phyloP scores from a whole-genome alignment of 2,888 invertebrate species.

The Girardia tigrina region DNA sequence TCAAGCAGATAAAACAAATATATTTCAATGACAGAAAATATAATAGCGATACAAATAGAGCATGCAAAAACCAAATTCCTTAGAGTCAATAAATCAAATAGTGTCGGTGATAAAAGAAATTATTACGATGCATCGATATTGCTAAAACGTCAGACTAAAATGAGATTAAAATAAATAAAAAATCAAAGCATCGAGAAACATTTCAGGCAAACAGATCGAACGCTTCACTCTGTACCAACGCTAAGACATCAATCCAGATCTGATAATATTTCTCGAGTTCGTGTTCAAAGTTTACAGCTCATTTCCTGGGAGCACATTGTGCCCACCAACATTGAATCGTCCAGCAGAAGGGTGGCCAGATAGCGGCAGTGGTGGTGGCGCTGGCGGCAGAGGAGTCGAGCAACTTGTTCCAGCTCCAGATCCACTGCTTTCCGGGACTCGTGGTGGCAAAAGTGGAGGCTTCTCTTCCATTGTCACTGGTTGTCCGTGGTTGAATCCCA shows the following conservation, averaged over 20 bases:
- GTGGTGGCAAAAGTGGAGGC: neutral
- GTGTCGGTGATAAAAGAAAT: no score
- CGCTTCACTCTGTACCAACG: neutral
- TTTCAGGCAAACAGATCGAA: neutral
- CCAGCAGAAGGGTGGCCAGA: slow-evolving; percentile 19
- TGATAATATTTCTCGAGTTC: neutral
- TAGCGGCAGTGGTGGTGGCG: slow-evolving; percentile 7
- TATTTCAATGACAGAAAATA: no score
- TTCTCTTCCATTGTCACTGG: neutral
- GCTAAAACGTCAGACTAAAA: no score
- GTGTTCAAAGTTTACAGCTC: neutral
- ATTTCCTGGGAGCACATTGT: neutral
- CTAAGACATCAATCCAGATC: neutral
- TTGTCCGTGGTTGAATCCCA: slow-evolving; percentile 20
- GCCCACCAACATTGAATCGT: slow-evolving; percentile 4
- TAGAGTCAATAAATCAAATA: no score
- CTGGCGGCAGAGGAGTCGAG: slow-evolving; percentile 9
- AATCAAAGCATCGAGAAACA: no score
- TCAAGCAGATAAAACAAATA: no score
- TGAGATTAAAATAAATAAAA: no score
- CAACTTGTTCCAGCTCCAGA: slow-evolving; percentile 4
- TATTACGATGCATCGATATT: no score
- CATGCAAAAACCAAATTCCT: no score
- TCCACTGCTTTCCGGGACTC: neutral
- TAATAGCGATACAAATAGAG: no score